phyloP scores from a whole-genome alignment of 2,113 vertebrate genomes.

The Dipodomys ordii region DNA sequence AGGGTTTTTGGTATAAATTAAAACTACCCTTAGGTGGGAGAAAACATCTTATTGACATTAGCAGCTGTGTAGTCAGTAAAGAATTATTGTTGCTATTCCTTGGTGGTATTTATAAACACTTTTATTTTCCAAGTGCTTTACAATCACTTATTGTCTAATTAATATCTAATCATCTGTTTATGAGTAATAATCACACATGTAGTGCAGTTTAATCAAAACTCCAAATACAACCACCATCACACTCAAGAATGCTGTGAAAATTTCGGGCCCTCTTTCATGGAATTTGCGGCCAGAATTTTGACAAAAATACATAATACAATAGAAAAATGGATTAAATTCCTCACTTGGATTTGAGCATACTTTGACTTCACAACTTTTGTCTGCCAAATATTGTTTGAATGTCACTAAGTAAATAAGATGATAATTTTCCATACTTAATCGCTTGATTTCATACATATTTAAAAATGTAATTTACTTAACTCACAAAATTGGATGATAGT shows the following conservation, averaged over 20 bases:
- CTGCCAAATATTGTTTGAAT: conserved; percentile 37
- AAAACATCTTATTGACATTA: conserved; percentile 80
- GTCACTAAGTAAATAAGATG: conserved; percentile 33
- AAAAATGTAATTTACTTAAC: conserved; percentile 57
- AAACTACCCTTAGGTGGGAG: conserved; percentile 75
- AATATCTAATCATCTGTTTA: conserved; percentile 84
- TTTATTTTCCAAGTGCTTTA: conserved; percentile 84
- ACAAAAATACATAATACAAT: conserved; percentile 42
- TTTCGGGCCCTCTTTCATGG: conserved; percentile 60
- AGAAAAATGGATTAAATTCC: conserved; percentile 33
- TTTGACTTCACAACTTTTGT: conserved; percentile 59
- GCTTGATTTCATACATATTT: conserved; percentile 41
- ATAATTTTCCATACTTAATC: conserved; percentile 59
- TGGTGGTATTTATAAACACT: conserved; percentile 83
- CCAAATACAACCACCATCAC: conserved; percentile 69
- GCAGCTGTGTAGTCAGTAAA: conserved; percentile 80
- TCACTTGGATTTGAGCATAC: conserved; percentile 52
- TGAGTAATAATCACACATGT: conserved; percentile 82
- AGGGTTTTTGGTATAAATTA: conserved; percentile 73
- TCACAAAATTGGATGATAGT: conserved; percentile 58
- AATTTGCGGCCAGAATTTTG: conserved; percentile 51
- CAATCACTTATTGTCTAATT: conserved; percentile 85
- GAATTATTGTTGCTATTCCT: conserved; percentile 79
- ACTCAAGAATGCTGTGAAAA: conserved; percentile 68
- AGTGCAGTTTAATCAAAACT: conserved; percentile 81